Evolutionary conservation across 1,140 invertebrate species (phyloP).

Genomic region (Cydia strobilella): DNA sequence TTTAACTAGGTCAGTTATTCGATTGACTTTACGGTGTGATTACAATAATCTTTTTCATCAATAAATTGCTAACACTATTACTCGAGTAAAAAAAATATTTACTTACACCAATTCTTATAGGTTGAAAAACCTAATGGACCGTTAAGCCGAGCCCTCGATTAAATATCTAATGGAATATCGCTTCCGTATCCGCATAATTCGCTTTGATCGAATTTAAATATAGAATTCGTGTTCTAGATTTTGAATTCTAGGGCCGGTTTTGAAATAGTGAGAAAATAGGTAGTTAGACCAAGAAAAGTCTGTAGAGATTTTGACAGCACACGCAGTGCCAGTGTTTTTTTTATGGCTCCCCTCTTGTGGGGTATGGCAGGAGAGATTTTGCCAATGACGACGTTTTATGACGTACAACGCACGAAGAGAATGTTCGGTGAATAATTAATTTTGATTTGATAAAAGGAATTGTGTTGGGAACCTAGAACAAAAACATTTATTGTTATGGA

Average conservation of each 20-base stretch:
- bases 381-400: no score
- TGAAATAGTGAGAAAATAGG: background rate
- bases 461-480: no score
- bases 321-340: no score
- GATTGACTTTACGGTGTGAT: background rate
- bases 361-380: no score
- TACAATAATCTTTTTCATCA: slow-evolving; percentile 1
- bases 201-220: slow-evolving; percentile 45
- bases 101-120: slow-evolving; percentile 16
- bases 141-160: slow-evolving; percentile 49
- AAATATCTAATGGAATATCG: slow-evolving; percentile 45
- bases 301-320: no score
- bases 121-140: slow-evolving; percentile 41
- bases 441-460: no score
- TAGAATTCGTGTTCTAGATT: slow-evolving; percentile 36
- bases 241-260: slow-evolving; percentile 26
- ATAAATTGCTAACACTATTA: slow-evolving; percentile 23
- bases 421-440: no score
- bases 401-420: no score
- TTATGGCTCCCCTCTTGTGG: no score
- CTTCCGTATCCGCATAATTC: slow-evolving; percentile 44
- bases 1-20: background rate
- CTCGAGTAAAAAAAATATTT: slow-evolving; percentile 25
- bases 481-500: no score
- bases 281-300: no score